Conservation (phyloP, 2,113 vertebrate genomes). For the Collichthys lucidus region DNA sequence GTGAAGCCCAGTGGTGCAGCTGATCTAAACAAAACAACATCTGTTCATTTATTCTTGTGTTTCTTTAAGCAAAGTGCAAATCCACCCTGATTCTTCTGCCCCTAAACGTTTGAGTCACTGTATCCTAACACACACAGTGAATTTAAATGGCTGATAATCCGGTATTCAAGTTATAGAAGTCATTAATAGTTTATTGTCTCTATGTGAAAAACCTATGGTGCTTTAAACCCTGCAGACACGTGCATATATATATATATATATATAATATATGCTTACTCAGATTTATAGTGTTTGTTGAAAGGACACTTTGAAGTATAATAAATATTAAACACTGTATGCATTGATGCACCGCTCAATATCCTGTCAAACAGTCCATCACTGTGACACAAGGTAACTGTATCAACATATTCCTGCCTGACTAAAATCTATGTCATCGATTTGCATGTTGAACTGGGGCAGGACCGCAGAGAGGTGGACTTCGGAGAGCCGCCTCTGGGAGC, state of each 20-base stretch:
- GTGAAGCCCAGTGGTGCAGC: constrained; percentile 7
- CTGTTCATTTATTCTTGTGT: neutral
- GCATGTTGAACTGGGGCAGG: constrained; percentile 51
- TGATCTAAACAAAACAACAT: constrained; percentile 1
- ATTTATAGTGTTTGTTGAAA: neutral
- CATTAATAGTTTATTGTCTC: neutral
- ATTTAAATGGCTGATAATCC: neutral
- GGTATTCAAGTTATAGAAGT: neutral
- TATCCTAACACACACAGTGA: neutral
- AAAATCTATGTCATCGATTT: constrained; percentile 67
- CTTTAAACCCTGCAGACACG: neutral
- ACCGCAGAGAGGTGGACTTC: constrained; percentile 35
- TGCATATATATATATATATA: neutral
- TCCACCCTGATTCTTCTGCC: neutral
- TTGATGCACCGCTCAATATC: neutral
- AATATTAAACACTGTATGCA: neutral
- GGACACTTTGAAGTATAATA: neutral
- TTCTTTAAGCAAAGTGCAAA: neutral
- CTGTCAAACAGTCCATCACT: constrained; percentile 4
- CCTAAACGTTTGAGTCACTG: neutral
- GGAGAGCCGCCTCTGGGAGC: constrained; percentile 16
- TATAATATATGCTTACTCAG: neutral
- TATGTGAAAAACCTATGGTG: no score
- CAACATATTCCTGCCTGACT: constrained; percentile 23
- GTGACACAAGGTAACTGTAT: constrained; percentile 25